phyloP scores from a whole-genome alignment of 2,113 vertebrate species.

The Prietella phreatophila region DNA sequence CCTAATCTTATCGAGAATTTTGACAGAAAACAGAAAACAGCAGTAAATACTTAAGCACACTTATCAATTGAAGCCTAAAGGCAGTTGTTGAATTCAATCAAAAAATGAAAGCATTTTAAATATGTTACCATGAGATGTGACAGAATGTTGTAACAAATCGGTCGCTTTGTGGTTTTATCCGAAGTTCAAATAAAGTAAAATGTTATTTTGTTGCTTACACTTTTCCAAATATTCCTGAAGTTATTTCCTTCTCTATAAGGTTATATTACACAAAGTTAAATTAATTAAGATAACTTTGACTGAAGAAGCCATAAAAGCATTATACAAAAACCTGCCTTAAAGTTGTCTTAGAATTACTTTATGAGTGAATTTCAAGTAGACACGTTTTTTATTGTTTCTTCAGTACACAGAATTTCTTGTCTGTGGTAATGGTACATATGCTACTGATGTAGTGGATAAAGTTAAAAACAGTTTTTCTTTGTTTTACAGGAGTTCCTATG shows the following conservation, averaged over 20 bases:
- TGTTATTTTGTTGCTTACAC: not conserved
- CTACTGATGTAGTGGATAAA: not conserved
- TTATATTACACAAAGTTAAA: not conserved
- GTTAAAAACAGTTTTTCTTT: conserved; percentile 1
- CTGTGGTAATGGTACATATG: not conserved
- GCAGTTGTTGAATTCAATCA: not conserved
- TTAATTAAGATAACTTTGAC: not conserved
- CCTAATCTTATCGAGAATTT: not conserved
- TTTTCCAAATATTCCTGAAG: not conserved
- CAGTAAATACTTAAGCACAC: not conserved
- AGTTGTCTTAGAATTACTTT: not conserved
- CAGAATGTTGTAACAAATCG: not conserved
- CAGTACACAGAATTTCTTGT: not conserved
- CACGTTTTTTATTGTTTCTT: not conserved
- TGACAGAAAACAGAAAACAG: not conserved
- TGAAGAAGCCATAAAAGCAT: not conserved
- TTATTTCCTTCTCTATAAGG: not conserved
- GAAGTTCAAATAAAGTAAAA: not conserved
- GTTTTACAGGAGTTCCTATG: conserved; percentile 67
- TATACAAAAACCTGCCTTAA: not conserved
- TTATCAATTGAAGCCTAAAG: not conserved
- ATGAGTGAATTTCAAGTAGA: not conserved
- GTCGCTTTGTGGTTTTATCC: not conserved
- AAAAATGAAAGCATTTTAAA: not conserved
- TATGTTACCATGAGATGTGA: not conserved